Base-by-base conservation (phyloP, 2,888 invertebrate species). In the Euproctis similis region DNA sequence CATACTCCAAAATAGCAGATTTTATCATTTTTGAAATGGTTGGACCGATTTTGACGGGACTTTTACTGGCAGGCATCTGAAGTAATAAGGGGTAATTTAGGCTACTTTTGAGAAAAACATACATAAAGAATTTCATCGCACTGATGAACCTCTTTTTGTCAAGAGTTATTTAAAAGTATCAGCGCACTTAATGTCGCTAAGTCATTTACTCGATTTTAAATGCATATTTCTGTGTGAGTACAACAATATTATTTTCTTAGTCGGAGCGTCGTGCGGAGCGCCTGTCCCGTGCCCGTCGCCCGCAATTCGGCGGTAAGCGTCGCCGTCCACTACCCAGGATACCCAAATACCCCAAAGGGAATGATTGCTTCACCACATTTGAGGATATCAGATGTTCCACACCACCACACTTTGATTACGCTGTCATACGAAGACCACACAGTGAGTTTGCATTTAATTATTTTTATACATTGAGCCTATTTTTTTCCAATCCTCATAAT, bases 201-300 rank as follows among this genome's bases (percentile, higher is more conserved):
- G n/a, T n/a, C n/a, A n/a, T n/a, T n/a, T n/a, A n/a, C 7, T 4
- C 4, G 16, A 16, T 16, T 16, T 16, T 5, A 16, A 16, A 16
- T 5, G 7, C 4, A 16, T 4, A 7, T 16, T 5, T 16, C 4
- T 16, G 16, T 16, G 16, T 16, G 4, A 5, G 7, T 16, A 16
- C 4, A 16, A 16, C n/a, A n/a, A 6, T 19, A 19, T 6, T 8
- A 19, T 3, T 23, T 20, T 54, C 59, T 0, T 54, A 82, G 81
- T 77, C 81, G 42, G 82, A 82, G 50, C 77, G 77, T 47, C 75
- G 77, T 39, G 80, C 77, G 4, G 81, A 81, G 59, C 68, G 80
- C 4, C 42, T 78, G 36, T 78, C 76, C 21, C 81, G 75, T 41
- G 81, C 78, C 27, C 75, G 81, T 21, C 72, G 78, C 8, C 80